These are phyloP conservation scores for Cordilura impudica DNA, from an alignment of 2,888 invertebrate species.

Conservation along the genomic window DNA sequence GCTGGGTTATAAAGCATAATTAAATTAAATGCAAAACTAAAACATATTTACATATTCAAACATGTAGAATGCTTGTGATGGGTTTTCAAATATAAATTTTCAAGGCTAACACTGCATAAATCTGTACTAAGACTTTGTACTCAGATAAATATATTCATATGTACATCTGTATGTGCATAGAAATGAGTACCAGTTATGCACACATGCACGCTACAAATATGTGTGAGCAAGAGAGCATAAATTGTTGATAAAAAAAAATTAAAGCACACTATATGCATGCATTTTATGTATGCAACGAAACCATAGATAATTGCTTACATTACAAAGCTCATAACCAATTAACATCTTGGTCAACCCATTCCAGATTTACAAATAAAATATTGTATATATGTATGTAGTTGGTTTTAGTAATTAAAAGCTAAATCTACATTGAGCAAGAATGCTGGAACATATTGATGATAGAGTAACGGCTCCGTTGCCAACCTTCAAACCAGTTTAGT, in stretches of 20 bases:
- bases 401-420: too few relatives aligned
- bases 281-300: not conserved
- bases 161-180: not conserved
- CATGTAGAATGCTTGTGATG: not conserved
- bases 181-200: not conserved
- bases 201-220: not conserved
- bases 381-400: too few relatives aligned
- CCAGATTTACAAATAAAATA: too few relatives aligned
- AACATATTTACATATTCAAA: conserved; percentile 6
- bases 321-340: too few relatives aligned
- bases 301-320: not conserved
- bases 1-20: conserved; percentile 48
- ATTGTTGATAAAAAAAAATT: not conserved
- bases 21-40: conserved; percentile 43
- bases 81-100: conserved; percentile 23
- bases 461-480: too few relatives aligned
- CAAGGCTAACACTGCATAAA: conserved; percentile 47
- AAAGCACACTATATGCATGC: not conserved
- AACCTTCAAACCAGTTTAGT: too few relatives aligned
- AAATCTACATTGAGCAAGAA: too few relatives aligned
- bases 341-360: too few relatives aligned
- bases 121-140: conserved; percentile 5
- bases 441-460: too few relatives aligned
- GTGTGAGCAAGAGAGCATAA: not conserved
- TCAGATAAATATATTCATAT: not conserved